Evolutionary conservation across 2,113 vertebrate species (phyloP), one percentile per base, ranked within the genome.

Genomic region (Brienomyrus longianalis): DNA sequence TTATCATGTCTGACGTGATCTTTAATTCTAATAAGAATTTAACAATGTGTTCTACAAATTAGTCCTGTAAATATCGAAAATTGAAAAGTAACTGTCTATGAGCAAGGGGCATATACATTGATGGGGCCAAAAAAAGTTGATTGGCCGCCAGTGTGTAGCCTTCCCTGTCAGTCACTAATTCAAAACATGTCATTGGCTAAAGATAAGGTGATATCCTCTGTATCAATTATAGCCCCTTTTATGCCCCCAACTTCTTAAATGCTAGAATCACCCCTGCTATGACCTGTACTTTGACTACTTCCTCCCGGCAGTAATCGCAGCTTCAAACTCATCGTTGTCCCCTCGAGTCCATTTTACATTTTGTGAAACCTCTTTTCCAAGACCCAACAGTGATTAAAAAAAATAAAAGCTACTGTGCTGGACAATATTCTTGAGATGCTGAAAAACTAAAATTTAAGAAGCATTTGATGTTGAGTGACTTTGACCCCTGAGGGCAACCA

Each of bases 381-480:
- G 56, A 62, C 23, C 56, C 21, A 62, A 62, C 21, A n/a, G 56
- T n/a, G 56, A 62, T 59, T 23, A n/a, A 9, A 59, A 59, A 27
- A 35, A 74, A 70, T 27, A 70, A 6, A 27, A 27, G 27, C 17
- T n/a, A 87, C 85, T 35, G 85, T 19, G 2, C n/a, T 7, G 85
- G 27, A 31, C 27, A 87, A 51, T 87, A 35, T 54, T 56, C 31
- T 10, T 31, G 23, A 31, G 31, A 50, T 52, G 7, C 19, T 87
- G 89, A 56, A 90, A 86, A 66, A 56, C 89, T 86, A 45, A 45
- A 80, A 86, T 19, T 86, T 66, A 56, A 74, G 48, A 89, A 43
- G 23, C 21, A 35, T 48, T 45, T 50, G 80, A 27, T 70, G 43
- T 84, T 15, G 27, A 47, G 45, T 21, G 56, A 51, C 31, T n/a